Evolutionary conservation across 2,888 invertebrate genomes (phyloP), one percentile per base, ranked within the genome.

Genomic region (Bimastos eiseni): DNA sequence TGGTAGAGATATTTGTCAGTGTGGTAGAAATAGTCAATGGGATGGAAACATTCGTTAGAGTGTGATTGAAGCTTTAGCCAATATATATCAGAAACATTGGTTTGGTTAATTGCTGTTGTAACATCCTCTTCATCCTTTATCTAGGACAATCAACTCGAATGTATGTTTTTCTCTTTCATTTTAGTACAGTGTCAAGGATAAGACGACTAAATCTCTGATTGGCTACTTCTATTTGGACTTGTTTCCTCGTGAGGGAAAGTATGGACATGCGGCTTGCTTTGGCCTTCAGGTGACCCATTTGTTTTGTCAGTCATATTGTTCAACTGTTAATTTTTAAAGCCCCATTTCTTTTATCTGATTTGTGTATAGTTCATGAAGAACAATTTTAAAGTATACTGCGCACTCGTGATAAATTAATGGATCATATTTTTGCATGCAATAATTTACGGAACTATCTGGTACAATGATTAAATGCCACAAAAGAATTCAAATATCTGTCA

Each of bases 141-240:
- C n/a, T n/a, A n/a, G n/a, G n/a, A n/a, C n/a, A n/a, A n/a, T 70
- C n/a, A 36, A 24, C 13, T 34, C 36, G 17, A 36, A 34, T 37
- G 17, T 36, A 37, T 34, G 11, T 86, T 36, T 86, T 36, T 86
- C 24, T 86, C 36, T 86, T 70, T n/a, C n/a, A 70, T 33, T 89
- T 90, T 44, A 90, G 90, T 90, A 90, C 88, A 94, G 94, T 93
- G 96, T 96, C n/a, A 94, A 93, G 88, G 96, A 96, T 92, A 92
- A 93, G 6, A 92, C 92, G 6, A 93, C 93, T 19, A 92, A 92
- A 21, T 93, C 94, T 21, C 92, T 95, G 44, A 91, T 96, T 88
- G 96, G 96, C 0, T 96, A 95, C 92, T 96, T 96, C 93, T 96
- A 95, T 93, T 93, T 96, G 90, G 96, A 96, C 92, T 93, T 96